These are phyloP conservation scores for Phocides pigmalion DNA, from an alignment of 1,140 invertebrate genomes.

Conservation along the genomic window DNA sequence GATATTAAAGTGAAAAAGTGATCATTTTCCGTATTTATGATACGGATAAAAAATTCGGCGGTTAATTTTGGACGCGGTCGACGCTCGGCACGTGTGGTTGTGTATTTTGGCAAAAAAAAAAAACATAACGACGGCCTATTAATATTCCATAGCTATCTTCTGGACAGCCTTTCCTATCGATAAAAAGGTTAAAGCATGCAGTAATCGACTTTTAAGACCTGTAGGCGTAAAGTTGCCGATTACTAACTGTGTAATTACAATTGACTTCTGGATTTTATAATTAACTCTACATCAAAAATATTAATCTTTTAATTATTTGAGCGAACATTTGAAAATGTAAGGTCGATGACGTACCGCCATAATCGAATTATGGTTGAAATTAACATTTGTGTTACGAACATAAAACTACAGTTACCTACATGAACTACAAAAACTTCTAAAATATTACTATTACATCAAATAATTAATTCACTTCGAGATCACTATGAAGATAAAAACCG, in stretches of 20 bases:
- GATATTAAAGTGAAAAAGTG: slow-evolving; percentile 17
- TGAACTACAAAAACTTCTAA: neutral
- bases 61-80: slow-evolving; percentile 18
- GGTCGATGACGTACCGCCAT: neutral
- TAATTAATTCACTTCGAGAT: neutral
- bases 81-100: slow-evolving; percentile 7
- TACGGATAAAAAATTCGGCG: slow-evolving; percentile 8
- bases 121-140: slow-evolving; percentile 11
- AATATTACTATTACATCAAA: neutral
- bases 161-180: too few relatives aligned
- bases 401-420: neutral
- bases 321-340: neutral
- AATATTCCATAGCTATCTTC: slow-evolving; percentile 4
- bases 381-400: neutral
- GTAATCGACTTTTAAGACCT: too few relatives aligned
- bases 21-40: slow-evolving; percentile 20
- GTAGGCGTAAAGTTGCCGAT: too few relatives aligned
- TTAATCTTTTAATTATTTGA: neutral
- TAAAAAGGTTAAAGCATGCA: too few relatives aligned
- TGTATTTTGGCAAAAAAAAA: slow-evolving; percentile 13
- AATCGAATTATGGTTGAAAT: slow-evolving; percentile 10
- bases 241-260: too few relatives aligned
- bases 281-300: neutral
- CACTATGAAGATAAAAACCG: neutral
- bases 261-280: too few relatives aligned